These are phyloP conservation scores for Pseudochaenichthys georgianus DNA, from an alignment of 2,797 vertebrate species.

Conservation along the genomic window DNA sequence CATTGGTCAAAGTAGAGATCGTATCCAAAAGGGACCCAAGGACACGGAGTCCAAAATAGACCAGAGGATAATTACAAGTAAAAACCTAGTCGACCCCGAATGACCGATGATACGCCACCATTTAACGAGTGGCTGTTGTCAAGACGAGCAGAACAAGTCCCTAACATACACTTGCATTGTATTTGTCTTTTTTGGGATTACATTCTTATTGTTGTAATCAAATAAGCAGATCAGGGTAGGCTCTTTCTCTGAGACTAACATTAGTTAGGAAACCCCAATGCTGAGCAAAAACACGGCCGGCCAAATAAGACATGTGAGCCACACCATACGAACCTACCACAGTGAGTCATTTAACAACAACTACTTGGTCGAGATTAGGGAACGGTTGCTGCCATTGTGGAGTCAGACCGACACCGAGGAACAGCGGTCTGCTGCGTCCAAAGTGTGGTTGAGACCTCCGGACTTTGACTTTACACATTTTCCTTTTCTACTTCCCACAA, in stretches of 20 bases:
- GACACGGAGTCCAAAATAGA: conserved; percentile 5
- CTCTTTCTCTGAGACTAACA: neutral
- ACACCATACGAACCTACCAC: neutral
- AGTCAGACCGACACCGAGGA: neutral
- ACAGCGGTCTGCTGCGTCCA: neutral
- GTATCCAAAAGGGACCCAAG: conserved; percentile 3
- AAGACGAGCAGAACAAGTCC: neutral
- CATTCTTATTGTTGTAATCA: neutral
- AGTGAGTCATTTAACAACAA: neutral
- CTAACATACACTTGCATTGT: neutral
- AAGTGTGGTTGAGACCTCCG: neutral
- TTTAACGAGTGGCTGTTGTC: neutral
- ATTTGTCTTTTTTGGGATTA: neutral
- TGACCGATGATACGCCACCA: neutral
- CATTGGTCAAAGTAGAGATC: neutral
- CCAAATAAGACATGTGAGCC: conserved; percentile 6
- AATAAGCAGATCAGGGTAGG: neutral
- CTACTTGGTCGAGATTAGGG: neutral
- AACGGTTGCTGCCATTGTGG: conserved; percentile 7
- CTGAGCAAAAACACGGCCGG: neutral
- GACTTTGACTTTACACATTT: neutral
- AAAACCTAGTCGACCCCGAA: neutral
- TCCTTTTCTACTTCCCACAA: neutral
- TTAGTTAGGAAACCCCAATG: neutral
- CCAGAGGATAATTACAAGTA: conserved; percentile 11